Conservation (phyloP, 2,888 invertebrate genomes). For the Argyra leucocephala region DNA sequence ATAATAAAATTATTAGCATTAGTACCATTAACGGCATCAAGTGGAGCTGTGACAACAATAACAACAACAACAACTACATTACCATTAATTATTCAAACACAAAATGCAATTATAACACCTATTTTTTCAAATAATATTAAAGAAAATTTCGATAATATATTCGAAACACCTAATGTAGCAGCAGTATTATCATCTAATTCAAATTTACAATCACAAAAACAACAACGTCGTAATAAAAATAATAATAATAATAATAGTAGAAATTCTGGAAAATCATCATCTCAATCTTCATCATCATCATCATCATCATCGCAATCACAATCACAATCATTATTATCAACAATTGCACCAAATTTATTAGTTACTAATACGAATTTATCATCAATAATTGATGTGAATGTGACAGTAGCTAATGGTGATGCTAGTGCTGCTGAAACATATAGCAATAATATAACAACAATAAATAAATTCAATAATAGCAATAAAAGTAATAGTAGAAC, state of each 20-base stretch:
- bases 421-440: conserved; percentile 25
- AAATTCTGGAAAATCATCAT: conserved; percentile 17
- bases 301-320: conserved; percentile 9
- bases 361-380: neutral
- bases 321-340: conserved; percentile 7
- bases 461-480: neutral
- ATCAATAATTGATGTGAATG: neutral
- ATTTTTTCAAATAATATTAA: neutral
- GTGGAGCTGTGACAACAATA: neutral
- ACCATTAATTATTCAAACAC: conserved; percentile 16
- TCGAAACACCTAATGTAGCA: conserved; percentile 17
- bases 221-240: conserved; percentile 15
- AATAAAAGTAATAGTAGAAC: neutral
- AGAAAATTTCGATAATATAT: conserved; percentile 14
- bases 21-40: conserved; percentile 9
- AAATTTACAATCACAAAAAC: conserved; percentile 12
- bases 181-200: conserved; percentile 16
- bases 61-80: conserved; percentile 21
- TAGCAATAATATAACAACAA: conserved; percentile 20
- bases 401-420: neutral
- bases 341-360: neutral
- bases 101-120: neutral
- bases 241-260: conserved; percentile 18
- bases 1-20: conserved; percentile 17
- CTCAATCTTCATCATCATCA: conserved; percentile 17